Evolutionary conservation across 92 coral and sea anemone species (phyloP), one percentile per base, ranked within the genome.

Genomic region (Pocillopora grandis): DNA sequence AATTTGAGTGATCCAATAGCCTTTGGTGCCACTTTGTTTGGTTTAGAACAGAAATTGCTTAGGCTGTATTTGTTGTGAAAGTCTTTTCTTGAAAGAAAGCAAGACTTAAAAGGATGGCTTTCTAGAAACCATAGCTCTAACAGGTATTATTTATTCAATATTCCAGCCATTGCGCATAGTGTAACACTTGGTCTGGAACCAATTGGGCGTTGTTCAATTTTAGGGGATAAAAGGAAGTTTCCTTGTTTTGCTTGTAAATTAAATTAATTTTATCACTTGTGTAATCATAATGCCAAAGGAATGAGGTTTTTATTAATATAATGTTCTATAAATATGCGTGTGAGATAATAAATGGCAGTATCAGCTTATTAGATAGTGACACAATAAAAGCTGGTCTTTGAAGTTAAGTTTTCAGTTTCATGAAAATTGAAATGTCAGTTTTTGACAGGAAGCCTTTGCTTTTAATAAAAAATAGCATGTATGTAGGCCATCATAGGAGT

Each of bases 331-430:
- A 12, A 59, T 42, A 42, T 42, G 56, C n/a, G 58, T 60, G 37
- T 36, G 77, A 37, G 70, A 37, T 49, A 6, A 35, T 16, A 10
- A 81, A 35, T 10, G 77, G 10, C 61, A 16, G 17, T 67, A 52
- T 11, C 52, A 23, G 19, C 21, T 9, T 18, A 7, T 36, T 17
- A 16, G 48, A 36, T 14, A 71, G 60, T 33, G 20, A 70, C 66
- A 23, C 75, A 79, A 58, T 81, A 81, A 81, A 70, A 81, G 85
- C 77, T 59, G 85, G 84, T 80, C 76, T 80, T 80, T 71, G 56
- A 18, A 9, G 65, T 78, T 21, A 37, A 70, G 55, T 70, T 70
- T 37, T 42, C 52, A 42, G 52, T 7, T 42, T 42, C 5, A 42
- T 42, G 31, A 42, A 42, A 42, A 3, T 42, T 3, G 52, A 42